phyloP scores from a whole-genome alignment of 1,140 invertebrate genomes.

The Elysia chlorotica region DNA sequence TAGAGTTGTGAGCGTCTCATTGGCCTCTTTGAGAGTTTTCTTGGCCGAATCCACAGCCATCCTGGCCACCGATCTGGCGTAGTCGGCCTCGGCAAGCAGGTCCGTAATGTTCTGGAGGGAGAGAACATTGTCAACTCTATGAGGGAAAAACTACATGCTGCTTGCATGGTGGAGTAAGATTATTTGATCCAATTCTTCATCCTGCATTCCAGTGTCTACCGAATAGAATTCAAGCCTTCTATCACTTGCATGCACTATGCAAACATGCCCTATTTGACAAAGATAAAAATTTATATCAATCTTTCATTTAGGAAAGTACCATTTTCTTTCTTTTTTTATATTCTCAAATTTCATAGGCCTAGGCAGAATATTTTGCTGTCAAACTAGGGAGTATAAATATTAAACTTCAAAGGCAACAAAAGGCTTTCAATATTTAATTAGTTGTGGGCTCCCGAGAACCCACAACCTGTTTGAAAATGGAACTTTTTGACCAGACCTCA shows the following conservation, averaged over 20 bases:
- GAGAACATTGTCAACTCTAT: background rate
- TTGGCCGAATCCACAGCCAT: constrained; percentile 83
- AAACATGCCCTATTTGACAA: background rate
- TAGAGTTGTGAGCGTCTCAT: constrained; percentile 81
- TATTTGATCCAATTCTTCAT: background rate
- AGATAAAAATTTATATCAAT: background rate
- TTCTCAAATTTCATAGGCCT: too few species aligned
- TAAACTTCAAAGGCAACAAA: too few species aligned
- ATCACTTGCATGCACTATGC: background rate
- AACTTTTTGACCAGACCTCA: background rate
- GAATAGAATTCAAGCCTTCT: background rate
- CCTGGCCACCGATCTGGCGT: constrained; percentile 75
- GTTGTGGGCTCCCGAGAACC: too few species aligned
- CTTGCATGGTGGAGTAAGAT: background rate
- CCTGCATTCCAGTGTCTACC: background rate
- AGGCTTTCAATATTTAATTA: too few species aligned
- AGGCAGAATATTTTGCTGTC: too few species aligned
- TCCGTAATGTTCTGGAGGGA: constrained; percentile 66
- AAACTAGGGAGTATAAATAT: too few species aligned
- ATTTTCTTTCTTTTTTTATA: too few species aligned
- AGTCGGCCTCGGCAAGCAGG: constrained; percentile 73
- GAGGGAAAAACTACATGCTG: background rate
- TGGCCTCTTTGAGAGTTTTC: constrained; percentile 83
- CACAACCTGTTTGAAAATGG: too few species aligned
- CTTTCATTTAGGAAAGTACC: background rate